These are phyloP conservation scores for Oophaga sylvatica DNA, from an alignment of 2,797 vertebrate genomes.

Conservation along the genomic window DNA sequence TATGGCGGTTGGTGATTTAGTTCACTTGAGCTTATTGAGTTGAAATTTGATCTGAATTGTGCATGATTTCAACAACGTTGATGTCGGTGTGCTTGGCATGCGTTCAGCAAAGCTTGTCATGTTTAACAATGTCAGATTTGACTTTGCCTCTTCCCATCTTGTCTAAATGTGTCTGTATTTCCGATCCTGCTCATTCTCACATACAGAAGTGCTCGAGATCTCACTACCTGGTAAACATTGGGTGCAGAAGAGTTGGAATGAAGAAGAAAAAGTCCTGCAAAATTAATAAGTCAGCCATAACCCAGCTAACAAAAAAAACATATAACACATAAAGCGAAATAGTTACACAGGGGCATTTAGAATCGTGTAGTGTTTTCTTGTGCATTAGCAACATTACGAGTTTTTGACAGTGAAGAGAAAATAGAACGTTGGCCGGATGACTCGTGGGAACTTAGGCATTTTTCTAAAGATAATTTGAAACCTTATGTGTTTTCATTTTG, in stretches of 20 bases:
- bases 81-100: neutral
- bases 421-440: conserved; percentile 34
- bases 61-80: conserved; percentile 18
- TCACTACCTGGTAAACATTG: conserved; percentile 4
- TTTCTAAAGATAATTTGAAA: conserved; percentile 45
- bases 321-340: neutral
- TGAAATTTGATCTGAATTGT: conserved; percentile 44
- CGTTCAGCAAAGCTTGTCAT: conserved; percentile 22
- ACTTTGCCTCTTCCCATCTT: neutral
- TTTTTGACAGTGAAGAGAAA: conserved; percentile 28
- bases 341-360: neutral
- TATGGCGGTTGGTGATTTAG: conserved; percentile 31
- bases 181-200: neutral
- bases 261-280: neutral
- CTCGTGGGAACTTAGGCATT: conserved; percentile 42
- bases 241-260: neutral
- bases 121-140: conserved; percentile 31
- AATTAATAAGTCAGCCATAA: neutral
- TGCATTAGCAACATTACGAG: conserved; percentile 4
- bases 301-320: neutral
- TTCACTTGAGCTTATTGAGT: conserved; percentile 49
- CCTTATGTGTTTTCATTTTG: conserved; percentile 33
- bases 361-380: neutral
- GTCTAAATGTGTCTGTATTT: conserved; percentile 15
- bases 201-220: neutral